Evolutionary conservation across 2,113 vertebrate genomes (phyloP).

Genomic region (Poicephalus gulielmi): DNA sequence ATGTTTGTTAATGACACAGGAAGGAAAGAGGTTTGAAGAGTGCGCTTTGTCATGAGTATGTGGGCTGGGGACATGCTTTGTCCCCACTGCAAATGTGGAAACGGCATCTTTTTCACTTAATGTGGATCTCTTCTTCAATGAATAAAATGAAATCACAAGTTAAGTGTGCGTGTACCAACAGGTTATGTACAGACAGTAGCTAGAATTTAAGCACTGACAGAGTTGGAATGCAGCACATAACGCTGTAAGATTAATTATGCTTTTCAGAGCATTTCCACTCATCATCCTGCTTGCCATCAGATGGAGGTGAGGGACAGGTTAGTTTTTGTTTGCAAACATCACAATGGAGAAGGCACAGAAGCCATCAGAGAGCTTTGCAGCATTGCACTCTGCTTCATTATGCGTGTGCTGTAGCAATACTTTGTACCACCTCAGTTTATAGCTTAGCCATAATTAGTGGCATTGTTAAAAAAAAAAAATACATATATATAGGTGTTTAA

Average conservation of each 20-base stretch:
- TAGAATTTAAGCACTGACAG: background rate
- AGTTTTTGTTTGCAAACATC: background rate
- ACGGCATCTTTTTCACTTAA: background rate
- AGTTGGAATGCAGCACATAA: background rate
- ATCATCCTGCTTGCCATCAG: background rate
- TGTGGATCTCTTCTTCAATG: background rate
- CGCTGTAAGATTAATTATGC: background rate
- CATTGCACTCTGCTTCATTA: fast-evolving
- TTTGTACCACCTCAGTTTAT: background rate
- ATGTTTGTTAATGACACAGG: background rate
- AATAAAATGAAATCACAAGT: background rate
- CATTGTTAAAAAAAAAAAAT: background rate
- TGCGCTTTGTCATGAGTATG: background rate
- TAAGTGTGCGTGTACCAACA: background rate
- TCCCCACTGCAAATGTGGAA: background rate
- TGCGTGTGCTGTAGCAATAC: background rate
- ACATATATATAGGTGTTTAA: background rate
- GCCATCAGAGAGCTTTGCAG: background rate
- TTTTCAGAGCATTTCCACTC: background rate
- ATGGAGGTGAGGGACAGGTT: background rate
- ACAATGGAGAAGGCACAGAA: background rate
- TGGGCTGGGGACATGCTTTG: background rate
- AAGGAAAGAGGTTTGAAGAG: background rate
- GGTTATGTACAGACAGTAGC: background rate
- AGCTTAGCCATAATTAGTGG: background rate